Evolutionary conservation across 2,888 invertebrate species (phyloP).

Genomic region (Papilio protenor): DNA sequence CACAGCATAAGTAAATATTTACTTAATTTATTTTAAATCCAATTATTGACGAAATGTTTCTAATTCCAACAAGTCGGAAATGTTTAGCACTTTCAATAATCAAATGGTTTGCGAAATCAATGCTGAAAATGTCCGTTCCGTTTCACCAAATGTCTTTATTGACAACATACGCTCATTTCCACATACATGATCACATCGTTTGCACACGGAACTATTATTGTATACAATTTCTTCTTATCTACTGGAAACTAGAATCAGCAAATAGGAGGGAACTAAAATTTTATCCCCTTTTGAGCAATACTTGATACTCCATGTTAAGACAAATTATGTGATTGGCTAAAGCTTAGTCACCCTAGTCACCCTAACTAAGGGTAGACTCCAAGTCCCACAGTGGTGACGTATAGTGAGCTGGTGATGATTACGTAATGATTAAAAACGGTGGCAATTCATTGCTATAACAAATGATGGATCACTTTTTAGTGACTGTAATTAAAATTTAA

Average conservation of each 20-base stretch:
- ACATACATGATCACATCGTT: constrained; percentile 28
- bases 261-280: constrained; percentile 8
- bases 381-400: too few relatives aligned
- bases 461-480: neutral
- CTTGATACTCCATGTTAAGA: neutral
- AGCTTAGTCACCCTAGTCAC: too few relatives aligned
- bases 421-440: too few relatives aligned
- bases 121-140: neutral
- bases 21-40: neutral
- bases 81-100: neutral
- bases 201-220: constrained; percentile 23
- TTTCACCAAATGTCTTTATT: constrained; percentile 27
- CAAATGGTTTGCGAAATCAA: constrained; percentile 5
- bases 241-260: constrained; percentile 2
- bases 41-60: neutral
- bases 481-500: neutral
- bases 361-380: too few relatives aligned
- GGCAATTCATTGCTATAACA: neutral
- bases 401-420: too few relatives aligned
- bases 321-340: too few relatives aligned
- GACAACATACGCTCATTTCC: constrained; percentile 8
- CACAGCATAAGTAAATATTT: neutral
- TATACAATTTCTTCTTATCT: neutral
- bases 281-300: neutral
- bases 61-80: neutral